Base-by-base conservation (phyloP, 2,797 vertebrate genomes). In the Acanthopagrus latus region DNA sequence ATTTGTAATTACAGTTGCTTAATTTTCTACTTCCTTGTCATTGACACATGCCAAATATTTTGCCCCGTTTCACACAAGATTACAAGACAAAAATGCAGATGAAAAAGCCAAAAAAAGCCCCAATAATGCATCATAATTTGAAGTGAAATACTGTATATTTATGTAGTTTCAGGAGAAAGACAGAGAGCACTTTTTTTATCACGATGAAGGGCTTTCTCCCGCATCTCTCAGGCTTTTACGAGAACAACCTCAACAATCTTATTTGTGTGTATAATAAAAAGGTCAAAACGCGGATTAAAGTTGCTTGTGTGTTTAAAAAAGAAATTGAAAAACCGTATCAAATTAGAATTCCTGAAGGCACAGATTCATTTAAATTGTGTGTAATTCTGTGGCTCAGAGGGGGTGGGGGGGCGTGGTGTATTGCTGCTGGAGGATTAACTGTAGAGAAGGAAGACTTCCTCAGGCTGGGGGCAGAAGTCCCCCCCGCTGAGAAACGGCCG, bases 401-500 rank as follows among this genome's bases (percentile, higher is more conserved):
- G 74, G n/a, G 74, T 62, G 57, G n/a, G n/a, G 74, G 62, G 57
- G n/a, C 12, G 9, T 41, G 52, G 76, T 71, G 74, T 68, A 73
- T 83, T 70, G 83, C 71, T 87, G 78, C 82, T 79, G 51, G 78
- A 78, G 83, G 90, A 91, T 89, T 90, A 93, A 89, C 84, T 80
- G 71, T 69, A 80, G 68, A 84, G 80, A 67, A 85, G 83, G 89
- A 88, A 89, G 84, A 81, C 84, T 78, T 85, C 87, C 89, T 83
- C 85, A 82, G 76, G 73, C 82, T 71, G 72, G 65, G 81, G 86
- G 86, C 77, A 67, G 74, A 9, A 54, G 72, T 69, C 62, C 78
- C 88, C 88, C 88, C 89, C n/a, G 20, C 90, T 83, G 93, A 86
- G 89, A 89, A 91, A 81, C 60, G 77, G 82, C 85, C 78, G 83